Evolutionary conservation across 2,797 vertebrate genomes (phyloP), one percentile per base, ranked within the genome.

Genomic region (Thalassophryne amazonica): DNA sequence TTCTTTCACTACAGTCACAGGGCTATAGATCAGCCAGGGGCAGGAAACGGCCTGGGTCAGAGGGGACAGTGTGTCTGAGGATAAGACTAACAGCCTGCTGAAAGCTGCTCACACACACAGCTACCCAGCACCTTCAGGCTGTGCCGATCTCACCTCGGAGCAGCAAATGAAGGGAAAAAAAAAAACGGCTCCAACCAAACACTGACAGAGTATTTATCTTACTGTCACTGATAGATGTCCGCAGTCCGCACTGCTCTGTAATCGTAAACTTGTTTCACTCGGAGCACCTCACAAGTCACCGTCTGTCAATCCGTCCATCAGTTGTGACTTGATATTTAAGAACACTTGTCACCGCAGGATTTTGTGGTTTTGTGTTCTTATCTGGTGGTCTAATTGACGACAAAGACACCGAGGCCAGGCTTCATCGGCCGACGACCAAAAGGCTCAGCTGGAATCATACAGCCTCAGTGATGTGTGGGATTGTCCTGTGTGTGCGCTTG

Each of bases 21-120:
- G 76, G 68, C 77, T 81, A 84, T 86, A 88, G 84, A 90, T 87
- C 84, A 87, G 84, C 84, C 83, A 77, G 73, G 80, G 84, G 83
- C 85, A 88, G 85, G 80, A 88, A 85, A 81, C 52, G 61, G 78
- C 68, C 68, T 27, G 69, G 87, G 84, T 82, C 76, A 86, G 74
- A 81, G 86, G 79, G 77, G 74, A 84, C 55, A 56, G 64, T 8
- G 43, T 47, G 34, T 43, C 42, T 62, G 39, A 25, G 36, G 84
- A 86, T 81, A 86, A 84, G 78, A 84, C 73, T 79, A 85, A 87
- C 83, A 76, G 79, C 80, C 63, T 80, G 78, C 77, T 69, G 76
- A 81, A 81, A 84, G 76, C 74, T 14, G 31, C 62, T 78, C 65
- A 69, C 60, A 78, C 67, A 64, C 62, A 45, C 22, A 76, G 73